These are phyloP conservation scores for Ptilodon capucinus DNA, from an alignment of 2,888 invertebrate genomes.

Conservation along the genomic window DNA sequence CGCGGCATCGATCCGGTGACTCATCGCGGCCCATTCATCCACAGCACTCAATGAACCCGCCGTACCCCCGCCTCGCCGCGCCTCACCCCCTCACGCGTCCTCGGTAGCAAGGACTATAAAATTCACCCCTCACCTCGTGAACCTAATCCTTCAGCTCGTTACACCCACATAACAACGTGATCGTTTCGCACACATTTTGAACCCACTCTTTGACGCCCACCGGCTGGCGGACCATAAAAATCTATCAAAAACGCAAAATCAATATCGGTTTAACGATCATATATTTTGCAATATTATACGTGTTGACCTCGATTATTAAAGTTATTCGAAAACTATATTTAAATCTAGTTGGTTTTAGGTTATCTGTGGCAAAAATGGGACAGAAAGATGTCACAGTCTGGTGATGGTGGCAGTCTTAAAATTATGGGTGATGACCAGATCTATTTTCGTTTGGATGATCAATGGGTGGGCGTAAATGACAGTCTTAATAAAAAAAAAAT, in stretches of 20 bases:
- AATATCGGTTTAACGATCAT: slow-evolving; percentile 9
- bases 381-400: no score
- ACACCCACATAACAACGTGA: slow-evolving; percentile 61
- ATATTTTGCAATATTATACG: slow-evolving; percentile 4
- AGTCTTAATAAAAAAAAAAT: no score
- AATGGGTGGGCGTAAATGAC: no score
- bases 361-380: no score
- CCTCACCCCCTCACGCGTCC: slow-evolving; percentile 52
- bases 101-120: slow-evolving; percentile 73
- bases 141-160: slow-evolving; percentile 61
- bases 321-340: not conserved
- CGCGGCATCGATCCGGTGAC: slow-evolving; percentile 74
- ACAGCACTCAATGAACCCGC: slow-evolving; percentile 77
- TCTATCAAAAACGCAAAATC: slow-evolving; percentile 9
- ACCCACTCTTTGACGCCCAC: slow-evolving; percentile 44
- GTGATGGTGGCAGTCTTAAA: no score
- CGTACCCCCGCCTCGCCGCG: slow-evolving; percentile 43
- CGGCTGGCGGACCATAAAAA: slow-evolving; percentile 7
- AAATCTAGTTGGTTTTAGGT: no score
- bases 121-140: slow-evolving; percentile 58
- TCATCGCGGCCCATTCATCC: slow-evolving; percentile 79
- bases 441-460: no score
- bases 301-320: slow-evolving; percentile 7
- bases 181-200: slow-evolving; percentile 43
- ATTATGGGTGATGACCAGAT: no score